phyloP scores from a whole-genome alignment of 2,888 invertebrate species.

The Atherix ibis region DNA sequence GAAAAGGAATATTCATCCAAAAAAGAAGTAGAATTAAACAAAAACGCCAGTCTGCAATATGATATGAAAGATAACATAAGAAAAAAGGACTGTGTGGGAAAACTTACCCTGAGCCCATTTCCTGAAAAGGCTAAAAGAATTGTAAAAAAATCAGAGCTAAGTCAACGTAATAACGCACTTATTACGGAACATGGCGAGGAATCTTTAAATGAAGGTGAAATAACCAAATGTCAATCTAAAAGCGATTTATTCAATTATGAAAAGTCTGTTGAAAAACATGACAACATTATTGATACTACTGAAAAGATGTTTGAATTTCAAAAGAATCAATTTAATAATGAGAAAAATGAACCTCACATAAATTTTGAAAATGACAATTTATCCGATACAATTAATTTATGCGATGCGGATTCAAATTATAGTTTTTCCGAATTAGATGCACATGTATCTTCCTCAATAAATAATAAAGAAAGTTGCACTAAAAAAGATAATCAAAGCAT shows the following conservation, averaged over 20 bases:
- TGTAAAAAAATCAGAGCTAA: neutral
- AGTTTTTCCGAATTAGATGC: slow-evolving; percentile 32
- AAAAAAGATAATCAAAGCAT: neutral
- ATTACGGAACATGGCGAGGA: neutral
- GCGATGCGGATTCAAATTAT: slow-evolving; percentile 31
- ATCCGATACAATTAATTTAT: slow-evolving; percentile 1
- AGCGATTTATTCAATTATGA: too few relatives aligned
- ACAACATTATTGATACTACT: neutral
- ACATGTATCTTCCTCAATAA: slow-evolving; percentile 20
- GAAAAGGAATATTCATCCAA: slow-evolving; percentile 8
- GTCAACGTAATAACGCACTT: neutral
- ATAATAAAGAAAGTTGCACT: neutral
- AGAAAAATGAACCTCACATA: neutral
- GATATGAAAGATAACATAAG: neutral
- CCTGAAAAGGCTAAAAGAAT: slow-evolving; percentile 5
- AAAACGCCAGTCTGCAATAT: neutral
- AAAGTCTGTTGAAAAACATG: neutral
- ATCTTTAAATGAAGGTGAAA: neutral
- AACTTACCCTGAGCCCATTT: slow-evolving; percentile 14
- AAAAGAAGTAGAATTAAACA: too few relatives aligned
- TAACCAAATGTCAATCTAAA: too few relatives aligned
- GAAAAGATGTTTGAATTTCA: neutral
- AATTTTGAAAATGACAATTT: neutral
- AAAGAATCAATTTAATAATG: neutral
- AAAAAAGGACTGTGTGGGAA: slow-evolving; percentile 6